Evolutionary conservation across 2,113 vertebrate genomes (phyloP), one percentile per base, ranked within the genome.

Genomic region (Ginglymostoma cirratum): DNA sequence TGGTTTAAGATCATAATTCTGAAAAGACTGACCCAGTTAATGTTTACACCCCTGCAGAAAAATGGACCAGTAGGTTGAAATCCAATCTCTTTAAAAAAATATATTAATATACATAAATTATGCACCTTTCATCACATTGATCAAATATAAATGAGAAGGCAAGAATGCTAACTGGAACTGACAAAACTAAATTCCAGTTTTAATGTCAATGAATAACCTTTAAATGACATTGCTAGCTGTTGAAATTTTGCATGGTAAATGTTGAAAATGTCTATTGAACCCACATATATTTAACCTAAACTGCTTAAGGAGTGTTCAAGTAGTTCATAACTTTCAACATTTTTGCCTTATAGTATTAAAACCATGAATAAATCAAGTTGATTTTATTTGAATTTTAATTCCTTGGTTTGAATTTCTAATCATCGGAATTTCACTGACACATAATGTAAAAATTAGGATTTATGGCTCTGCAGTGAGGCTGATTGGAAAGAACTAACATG

Each of bases 401-500:
- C 45, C 38, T 76, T 19, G 23, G 38, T 61, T 19, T 67, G 45
- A 76, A 52, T 48, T 76, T 34, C 42, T 48, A 72, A 15, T 52
- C 0, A 19, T 14, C 69, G 45, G 94, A 76, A 72, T 45, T 48
- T 94, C 66, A 42, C 70, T 4, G 15, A 24, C 38, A 45, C 24
- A 14, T 45, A 69, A 45, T 67, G n/a, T 67, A 94, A 38, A 94
- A 94, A 94, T 24, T 61, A 72, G 14, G 67, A 95, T 52, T 95
- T 45, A 95, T 96, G 96, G 97, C 97, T 87, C 89, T 96, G 96
- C 96, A 96, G 95, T 96, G 97, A 96, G 97, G 97, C 96, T 97
- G 96, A 96, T 96, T 96, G 97, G 98, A 98, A 98, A 97, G 98
- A 97, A 97, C 96, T 83, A 96, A 96, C 97, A 85, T 97, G 97